Percentiles rank a stretch among this genome's conserved stretches.
Evolutionary conservation across 2,888 invertebrate species (phyloP).

Genomic region (Molanna angustata): DNA sequence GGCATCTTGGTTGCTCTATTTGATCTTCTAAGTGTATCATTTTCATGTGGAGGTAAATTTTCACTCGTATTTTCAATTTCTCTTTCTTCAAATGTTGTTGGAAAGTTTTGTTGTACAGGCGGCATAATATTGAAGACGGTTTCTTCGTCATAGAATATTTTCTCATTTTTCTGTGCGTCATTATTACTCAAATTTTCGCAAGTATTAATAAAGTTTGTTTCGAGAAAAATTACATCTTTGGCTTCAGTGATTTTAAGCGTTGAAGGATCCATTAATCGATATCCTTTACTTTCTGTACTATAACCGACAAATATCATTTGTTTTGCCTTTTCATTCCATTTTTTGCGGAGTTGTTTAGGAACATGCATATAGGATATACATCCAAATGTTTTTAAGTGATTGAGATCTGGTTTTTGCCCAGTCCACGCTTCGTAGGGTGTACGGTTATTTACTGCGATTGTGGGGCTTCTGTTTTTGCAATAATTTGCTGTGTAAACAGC

Average conservation of each 20-base stretch:
- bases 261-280: too few relatives aligned
- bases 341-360: not conserved
- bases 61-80: too few relatives aligned
- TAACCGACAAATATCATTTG: constrained; percentile 2
- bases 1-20: not conserved
- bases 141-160: too few relatives aligned
- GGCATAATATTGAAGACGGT: too few relatives aligned
- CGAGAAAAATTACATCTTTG: too few relatives aligned
- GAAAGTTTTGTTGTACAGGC: too few relatives aligned
- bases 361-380: not conserved
- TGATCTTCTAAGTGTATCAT: not conserved
- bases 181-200: too few relatives aligned
- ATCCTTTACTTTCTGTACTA: not conserved
- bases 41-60: too few relatives aligned
- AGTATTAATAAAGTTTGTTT: too few relatives aligned
- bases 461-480: constrained; percentile 3
- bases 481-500: not conserved
- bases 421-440: constrained; percentile 5
- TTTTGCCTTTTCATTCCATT: constrained; percentile 3
- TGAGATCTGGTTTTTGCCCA: not conserved
- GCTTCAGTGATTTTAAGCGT: too few relatives aligned
- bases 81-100: too few relatives aligned
- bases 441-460: not conserved
- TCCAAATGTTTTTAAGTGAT: not conserved
- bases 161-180: too few relatives aligned